These are phyloP conservation scores for Zoanthus gigantus DNA, from an alignment of 92 coral and sea anemone species.

Conservation along the genomic window DNA sequence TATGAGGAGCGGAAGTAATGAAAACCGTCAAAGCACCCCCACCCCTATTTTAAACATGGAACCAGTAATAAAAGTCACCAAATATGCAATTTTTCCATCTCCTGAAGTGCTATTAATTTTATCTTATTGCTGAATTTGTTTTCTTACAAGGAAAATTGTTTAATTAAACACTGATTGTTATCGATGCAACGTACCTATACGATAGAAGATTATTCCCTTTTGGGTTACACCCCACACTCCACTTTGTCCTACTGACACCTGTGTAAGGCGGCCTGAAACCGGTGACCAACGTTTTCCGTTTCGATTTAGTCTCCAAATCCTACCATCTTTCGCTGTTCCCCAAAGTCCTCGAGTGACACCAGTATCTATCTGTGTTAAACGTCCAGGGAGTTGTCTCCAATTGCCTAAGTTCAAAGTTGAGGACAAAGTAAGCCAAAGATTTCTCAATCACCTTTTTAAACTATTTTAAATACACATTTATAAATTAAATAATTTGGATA, in stretches of 20 bases:
- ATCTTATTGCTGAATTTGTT: background rate
- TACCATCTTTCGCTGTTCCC: conserved; percentile 27
- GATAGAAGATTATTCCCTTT: conserved; percentile 15
- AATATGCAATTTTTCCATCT: too few relatives aligned
- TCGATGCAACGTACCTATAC: conserved; percentile 5
- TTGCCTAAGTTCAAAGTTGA: conserved; percentile 5
- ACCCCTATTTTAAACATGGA: too few relatives aligned
- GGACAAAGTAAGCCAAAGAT: background rate
- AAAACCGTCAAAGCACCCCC: too few relatives aligned
- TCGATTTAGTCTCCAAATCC: conserved; percentile 41
- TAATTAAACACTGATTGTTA: too few relatives aligned
- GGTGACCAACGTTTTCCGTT: conserved; percentile 24
- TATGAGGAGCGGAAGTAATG: too few relatives aligned
- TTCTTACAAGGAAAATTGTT: background rate
- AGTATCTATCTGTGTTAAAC: conserved; percentile 37
- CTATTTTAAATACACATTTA: background rate
- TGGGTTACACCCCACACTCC: conserved; percentile 56
- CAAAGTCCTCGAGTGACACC: conserved; percentile 36
- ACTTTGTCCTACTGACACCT: conserved; percentile 49
- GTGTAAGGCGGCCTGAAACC: conserved; percentile 32
- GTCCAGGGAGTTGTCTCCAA: conserved; percentile 36
- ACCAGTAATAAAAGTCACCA: too few relatives aligned
- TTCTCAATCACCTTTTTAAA: background rate
- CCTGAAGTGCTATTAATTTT: background rate
- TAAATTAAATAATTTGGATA: too few relatives aligned